Conservation (phyloP, 2,797 vertebrate genomes). For the Eospalax fontanierii region DNA sequence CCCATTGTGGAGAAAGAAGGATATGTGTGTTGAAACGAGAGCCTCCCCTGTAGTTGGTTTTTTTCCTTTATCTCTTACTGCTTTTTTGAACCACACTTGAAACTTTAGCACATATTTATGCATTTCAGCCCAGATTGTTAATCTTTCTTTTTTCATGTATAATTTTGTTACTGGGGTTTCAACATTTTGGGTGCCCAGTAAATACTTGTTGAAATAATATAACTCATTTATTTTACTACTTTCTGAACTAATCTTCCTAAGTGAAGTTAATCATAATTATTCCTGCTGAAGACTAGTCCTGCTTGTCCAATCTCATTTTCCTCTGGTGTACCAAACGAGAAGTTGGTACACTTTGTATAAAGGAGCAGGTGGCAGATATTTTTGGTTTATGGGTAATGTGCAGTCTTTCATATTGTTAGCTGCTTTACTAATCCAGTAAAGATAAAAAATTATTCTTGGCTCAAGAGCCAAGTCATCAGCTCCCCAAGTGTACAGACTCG, state of each 20-base stretch:
- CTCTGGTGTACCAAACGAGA: not conserved
- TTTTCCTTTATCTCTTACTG: not conserved
- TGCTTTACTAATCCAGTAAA: constrained; percentile 45
- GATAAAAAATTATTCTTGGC: not conserved
- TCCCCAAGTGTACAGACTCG: not conserved
- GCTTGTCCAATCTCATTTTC: not conserved
- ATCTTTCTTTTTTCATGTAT: not conserved
- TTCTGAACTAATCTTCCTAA: constrained; percentile 52
- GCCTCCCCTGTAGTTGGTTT: not conserved
- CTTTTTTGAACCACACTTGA: constrained; percentile 1
- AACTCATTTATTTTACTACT: constrained; percentile 6
- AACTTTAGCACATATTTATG: not conserved
- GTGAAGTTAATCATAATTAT: not conserved
- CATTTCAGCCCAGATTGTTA: not conserved
- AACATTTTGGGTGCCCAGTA: not conserved
- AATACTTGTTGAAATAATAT: constrained; percentile 28
- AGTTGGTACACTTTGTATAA: not conserved
- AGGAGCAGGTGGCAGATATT: constrained; percentile 18
- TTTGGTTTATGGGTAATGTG: not conserved
- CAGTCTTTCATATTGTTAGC: not conserved
- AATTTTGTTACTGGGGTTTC: constrained; percentile 25
- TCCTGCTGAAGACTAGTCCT: not conserved
- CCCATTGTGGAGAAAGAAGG: not conserved
- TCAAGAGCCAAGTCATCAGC: not conserved
- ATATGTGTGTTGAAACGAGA: not conserved